Evolutionary conservation across 2,888 invertebrate species (phyloP), one percentile per base, ranked within the genome.

Genomic region (Galeruca laticollis): DNA sequence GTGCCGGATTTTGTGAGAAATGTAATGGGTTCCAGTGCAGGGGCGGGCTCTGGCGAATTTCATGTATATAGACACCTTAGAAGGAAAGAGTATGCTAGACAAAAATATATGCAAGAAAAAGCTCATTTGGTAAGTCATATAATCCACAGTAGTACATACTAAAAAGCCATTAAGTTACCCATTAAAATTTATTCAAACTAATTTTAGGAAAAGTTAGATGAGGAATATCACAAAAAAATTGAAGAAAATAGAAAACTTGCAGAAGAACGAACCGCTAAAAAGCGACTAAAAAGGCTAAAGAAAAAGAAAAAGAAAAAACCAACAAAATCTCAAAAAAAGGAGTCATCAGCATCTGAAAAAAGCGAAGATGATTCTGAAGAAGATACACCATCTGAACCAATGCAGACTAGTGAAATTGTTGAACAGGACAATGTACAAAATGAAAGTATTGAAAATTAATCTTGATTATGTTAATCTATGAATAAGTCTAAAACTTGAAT

Each of bases 1-100:
- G 93, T 96, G 11, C 95, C 96, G 5, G 97, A 97, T 83, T 99
- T 99, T 86, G 97, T 99, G 6, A 89, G 98, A 68, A 99, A 99
- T 90, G 98, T 99, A 2, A 99, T 99, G 97, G 99, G 99, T n/a
- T 99, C 98, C 0, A 97, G 98, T 87, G 99, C 99, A 33, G 99
- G 99, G 18, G 99, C 99, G 37, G 99, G 99, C 1, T 98, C 98
- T 72, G 99, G 99, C 9, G 99, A 99, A 86, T 99, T 99, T 86
- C 99, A 99, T 85, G 98, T 99, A 0, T 99, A 99, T 82, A 89
- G 99, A 73, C 98, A 99, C 86, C 89, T 99, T 52, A 87, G 99
- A 59, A 88, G 99, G 70, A 96, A 99, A 85, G 99, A 99, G 87
- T 97, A 97, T 86, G 96, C 98, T 0, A 88, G 99, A 68, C 96